Evolutionary conservation across 2,888 invertebrate genomes (phyloP), one percentile per base, ranked within the genome.

Genomic region (Neocrepidodera transversa): DNA sequence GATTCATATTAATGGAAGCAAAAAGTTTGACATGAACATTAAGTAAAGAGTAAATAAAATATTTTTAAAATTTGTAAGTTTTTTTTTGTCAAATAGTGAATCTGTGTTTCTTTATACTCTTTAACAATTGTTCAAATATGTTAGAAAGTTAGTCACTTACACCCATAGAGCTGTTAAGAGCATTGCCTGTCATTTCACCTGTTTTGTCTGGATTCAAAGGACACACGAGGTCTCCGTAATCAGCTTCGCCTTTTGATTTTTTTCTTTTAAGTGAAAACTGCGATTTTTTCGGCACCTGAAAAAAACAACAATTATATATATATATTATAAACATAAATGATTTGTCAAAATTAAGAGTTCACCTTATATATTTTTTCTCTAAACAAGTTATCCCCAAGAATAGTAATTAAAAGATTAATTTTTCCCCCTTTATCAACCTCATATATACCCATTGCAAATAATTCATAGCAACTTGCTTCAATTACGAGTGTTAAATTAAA

Each of bases 221-320:
- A 73, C 95, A 95, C 67, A 96, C 92, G 73, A 93, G 86, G 76
- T 94, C 93, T 17, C 90, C 91, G 72, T 90, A 87, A 71, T 94
- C 94, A 32, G 88, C 81, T 74, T 94, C 95, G 65, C 88, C 89
- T 81, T 92, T 91, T 74, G 91, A 91, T 80, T 91, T 92, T 74
- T 89, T 89, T 43, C 89, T 82, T 76, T 93, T 93, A 73, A 94
- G 78, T 0, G 93, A 91, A 79, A 94, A 94, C 79, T 93, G 93
- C 47, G 91, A 89, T 78, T 91, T 92, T 82, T 92, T 93, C 76
- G 90, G 87, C 75, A 90, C 86, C 92, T 89, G 76, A 58, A 77
- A 40, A 40, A 2, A 40, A 40, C n/a, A n/a, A n/a, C n/a, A n/a
- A n/a, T n/a, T n/a, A n/a, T n/a, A n/a, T n/a, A n/a, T n/a, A n/a